Conservation (phyloP, 2,113 vertebrate species). For the Pseudopipra pipra region DNA sequence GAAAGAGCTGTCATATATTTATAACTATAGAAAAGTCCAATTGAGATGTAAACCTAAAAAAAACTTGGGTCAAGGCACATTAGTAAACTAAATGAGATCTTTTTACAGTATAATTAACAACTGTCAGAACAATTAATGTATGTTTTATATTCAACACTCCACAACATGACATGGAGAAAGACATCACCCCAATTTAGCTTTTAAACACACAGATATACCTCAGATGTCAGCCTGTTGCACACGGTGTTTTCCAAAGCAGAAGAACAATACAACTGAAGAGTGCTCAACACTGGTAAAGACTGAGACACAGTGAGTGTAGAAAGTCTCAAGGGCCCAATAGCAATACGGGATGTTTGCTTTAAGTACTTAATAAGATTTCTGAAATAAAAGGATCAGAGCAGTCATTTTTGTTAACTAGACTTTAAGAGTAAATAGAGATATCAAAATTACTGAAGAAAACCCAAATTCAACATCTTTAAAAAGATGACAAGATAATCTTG, state of each 20-base stretch:
- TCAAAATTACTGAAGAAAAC: background rate
- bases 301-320: conserved; percentile 89
- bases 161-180: fast-evolving
- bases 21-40: background rate
- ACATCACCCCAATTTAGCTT: background rate
- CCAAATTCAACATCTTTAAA: background rate
- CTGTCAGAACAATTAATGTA: background rate
- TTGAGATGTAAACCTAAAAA: background rate
- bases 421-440: background rate
- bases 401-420: background rate
- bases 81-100: background rate
- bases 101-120: background rate
- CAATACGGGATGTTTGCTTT: conserved; percentile 92
- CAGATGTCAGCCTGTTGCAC: conserved; percentile 83
- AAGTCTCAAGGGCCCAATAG: conserved; percentile 89
- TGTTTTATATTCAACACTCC: background rate
- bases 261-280: conserved; percentile 90
- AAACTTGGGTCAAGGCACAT: background rate
- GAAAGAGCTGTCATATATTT: background rate
- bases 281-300: conserved; percentile 85
- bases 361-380: conserved; percentile 90
- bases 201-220: conserved; percentile 66
- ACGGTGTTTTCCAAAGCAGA: conserved; percentile 89
- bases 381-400: conserved; percentile 6
- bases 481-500: background rate